Evolutionary conservation across 2,797 vertebrate species (phyloP).

Genomic region (Molossus alvarezi): DNA sequence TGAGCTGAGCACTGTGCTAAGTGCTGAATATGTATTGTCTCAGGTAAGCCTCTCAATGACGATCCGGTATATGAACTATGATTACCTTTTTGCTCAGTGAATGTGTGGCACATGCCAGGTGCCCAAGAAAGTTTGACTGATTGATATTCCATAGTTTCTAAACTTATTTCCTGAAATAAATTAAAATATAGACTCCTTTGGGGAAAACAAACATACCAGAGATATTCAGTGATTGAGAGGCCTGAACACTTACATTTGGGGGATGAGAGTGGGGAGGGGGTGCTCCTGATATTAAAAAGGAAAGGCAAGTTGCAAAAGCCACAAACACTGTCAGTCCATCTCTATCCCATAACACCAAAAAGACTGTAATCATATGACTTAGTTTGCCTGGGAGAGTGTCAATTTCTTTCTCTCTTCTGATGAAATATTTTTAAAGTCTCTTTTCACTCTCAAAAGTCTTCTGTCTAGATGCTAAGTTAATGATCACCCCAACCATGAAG

Average conservation of each 20-base stretch:
- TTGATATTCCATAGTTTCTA: conserved; percentile 8
- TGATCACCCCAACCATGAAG: not conserved
- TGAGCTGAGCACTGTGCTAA: not conserved
- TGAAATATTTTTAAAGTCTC: not conserved
- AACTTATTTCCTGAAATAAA: conserved; percentile 21
- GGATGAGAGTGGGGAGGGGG: rapidly evolving
- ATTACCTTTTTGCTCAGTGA: not conserved
- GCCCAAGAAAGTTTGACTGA: not conserved
- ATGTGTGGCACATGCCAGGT: not conserved
- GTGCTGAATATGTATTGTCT: not conserved
- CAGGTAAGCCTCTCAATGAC: not conserved
- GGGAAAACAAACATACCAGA: not conserved
- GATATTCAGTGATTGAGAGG: not conserved
- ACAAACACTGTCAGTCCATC: not conserved
- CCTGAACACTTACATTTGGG: not conserved
- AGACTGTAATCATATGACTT: not conserved
- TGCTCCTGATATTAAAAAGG: not conserved
- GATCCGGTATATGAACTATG: not conserved
- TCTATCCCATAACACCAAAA: not conserved
- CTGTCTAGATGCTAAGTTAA: not conserved
- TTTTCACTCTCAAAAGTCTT: not conserved
- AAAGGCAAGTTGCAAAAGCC: conserved; percentile 4
- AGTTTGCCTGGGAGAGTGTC: not conserved
- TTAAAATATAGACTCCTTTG: not conserved
- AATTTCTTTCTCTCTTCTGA: not conserved